Evolutionary conservation across 2,797 vertebrate species (phyloP), one percentile per base, ranked within the genome.

Genomic region (Phrynocephalus forsythii): DNA sequence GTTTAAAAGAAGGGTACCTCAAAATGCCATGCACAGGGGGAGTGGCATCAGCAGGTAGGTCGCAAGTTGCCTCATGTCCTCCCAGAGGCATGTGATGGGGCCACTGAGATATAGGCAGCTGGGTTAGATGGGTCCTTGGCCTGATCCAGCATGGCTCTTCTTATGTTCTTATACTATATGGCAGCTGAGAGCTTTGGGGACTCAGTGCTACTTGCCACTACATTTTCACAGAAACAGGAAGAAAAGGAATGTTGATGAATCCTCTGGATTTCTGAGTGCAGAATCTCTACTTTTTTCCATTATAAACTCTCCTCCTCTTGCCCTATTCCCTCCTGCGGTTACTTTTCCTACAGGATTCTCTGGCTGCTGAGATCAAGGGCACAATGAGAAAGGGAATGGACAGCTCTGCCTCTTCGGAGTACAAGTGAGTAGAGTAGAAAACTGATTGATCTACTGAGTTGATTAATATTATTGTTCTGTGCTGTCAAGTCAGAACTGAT

Each of bases 281-380:
- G 38, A 44, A 44, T 44, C 22, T 33, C 11, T 72, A 66, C 38
- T 18, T 72, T 48, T 84, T 71, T 28, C 56, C 44, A 24, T 20
- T 71, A 6, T 28, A 73, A 79, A 71, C 48, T 1, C 9, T 30
- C 4, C 3, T 13, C 33, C 33, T 9, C 73, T 8, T 8, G 3
- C 22, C 22, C 22, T 1, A 3, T 9, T 9, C 67, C n/a, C 69
- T 33, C 22, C 77, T 33, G 13, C 13, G 20, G 50, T 33, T 48
- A 13, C 24, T 78, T 85, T 73, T 80, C 5, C 79, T 87, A 20
- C 94, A 96, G 93, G 97, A 98, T 95, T 98, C 97, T 0, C 95
- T 98, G 93, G 98, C 97, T 0, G 97, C 98, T 2, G 98, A 99
- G 96, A 98, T 98, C 82, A 98, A 98, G 88, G 97, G 96, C 26